These are phyloP conservation scores for Anarhynchus alexandrinus DNA, from an alignment of 2,113 vertebrate genomes.

Conservation along the genomic window DNA sequence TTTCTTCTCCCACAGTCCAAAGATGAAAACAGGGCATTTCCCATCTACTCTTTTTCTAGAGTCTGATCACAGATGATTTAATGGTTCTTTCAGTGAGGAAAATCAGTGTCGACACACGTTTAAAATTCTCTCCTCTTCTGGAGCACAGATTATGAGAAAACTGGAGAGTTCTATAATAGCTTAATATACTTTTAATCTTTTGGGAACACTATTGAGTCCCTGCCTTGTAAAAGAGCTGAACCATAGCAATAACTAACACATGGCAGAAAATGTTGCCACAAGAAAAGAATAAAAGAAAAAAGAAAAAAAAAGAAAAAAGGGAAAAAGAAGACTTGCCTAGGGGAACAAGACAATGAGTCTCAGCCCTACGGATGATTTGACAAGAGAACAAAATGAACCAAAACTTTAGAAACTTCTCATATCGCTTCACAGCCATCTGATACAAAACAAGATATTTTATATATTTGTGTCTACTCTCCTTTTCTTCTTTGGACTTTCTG, in stretches of 20 bases:
- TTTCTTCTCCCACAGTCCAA: neutral
- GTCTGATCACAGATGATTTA: neutral
- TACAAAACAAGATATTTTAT: neutral
- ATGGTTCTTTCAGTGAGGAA: neutral
- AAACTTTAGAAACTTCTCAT: neutral
- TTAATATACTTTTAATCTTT: neutral
- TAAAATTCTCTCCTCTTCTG: neutral
- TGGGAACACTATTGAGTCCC: neutral
- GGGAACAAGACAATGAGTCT: neutral
- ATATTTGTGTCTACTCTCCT: neutral
- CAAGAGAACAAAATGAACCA: neutral
- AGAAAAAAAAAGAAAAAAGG: fast-evolving
- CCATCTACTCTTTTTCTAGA: neutral
- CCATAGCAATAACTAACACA: neutral
- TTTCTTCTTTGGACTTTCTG: neutral
- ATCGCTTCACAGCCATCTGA: neutral
- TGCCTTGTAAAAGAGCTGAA: neutral
- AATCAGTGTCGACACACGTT: neutral
- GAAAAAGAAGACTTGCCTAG: neutral
- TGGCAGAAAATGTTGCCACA: neutral
- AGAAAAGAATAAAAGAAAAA: neutral
- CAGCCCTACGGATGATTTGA: neutral
- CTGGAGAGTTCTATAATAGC: neutral
- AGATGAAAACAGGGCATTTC: neutral
- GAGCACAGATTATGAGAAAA: neutral